Evolutionary conservation across 2,888 invertebrate species (phyloP).

Genomic region (Girardia tigrina): DNA sequence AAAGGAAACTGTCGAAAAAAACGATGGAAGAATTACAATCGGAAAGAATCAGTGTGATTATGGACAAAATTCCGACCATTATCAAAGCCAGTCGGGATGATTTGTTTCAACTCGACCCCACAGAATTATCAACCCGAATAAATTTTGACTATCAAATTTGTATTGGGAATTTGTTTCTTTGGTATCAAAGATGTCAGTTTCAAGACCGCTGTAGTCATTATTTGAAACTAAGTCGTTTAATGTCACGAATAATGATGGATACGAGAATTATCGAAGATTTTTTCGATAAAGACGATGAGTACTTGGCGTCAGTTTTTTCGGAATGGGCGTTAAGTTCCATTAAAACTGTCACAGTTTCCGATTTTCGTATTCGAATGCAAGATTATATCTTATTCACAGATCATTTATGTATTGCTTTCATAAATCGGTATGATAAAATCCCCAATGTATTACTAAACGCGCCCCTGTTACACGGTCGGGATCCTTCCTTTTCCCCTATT

Average conservation of each 20-base stretch:
- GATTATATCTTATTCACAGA: conserved; percentile 9
- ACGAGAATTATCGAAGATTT: conserved; percentile 6
- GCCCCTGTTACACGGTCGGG: not conserved
- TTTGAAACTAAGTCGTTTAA: not conserved
- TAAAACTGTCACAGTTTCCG: not conserved
- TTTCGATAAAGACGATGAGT: not conserved
- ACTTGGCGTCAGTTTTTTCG: conserved; percentile 5
- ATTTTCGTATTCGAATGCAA: conserved; percentile 19
- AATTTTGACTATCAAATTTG: conserved; percentile 18
- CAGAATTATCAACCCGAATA: not conserved
- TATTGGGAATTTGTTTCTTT: not conserved
- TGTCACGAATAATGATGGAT: not conserved
- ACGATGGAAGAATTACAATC: conserved; percentile 9
- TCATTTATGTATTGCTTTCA: not conserved
- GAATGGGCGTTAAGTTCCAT: not conserved
- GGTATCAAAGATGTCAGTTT: conserved; percentile 18
- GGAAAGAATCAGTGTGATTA: not conserved
- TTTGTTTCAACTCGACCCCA: not conserved
- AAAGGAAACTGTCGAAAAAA: not conserved
- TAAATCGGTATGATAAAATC: not conserved
- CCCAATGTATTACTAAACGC: not conserved
- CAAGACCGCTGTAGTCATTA: not conserved
- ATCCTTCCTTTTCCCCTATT: not conserved
- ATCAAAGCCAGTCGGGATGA: not conserved
- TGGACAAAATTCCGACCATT: conserved; percentile 1